Evolutionary conservation across 2,888 invertebrate genomes (phyloP), one percentile per base, ranked within the genome.

Genomic region (Saturnia japonica): DNA sequence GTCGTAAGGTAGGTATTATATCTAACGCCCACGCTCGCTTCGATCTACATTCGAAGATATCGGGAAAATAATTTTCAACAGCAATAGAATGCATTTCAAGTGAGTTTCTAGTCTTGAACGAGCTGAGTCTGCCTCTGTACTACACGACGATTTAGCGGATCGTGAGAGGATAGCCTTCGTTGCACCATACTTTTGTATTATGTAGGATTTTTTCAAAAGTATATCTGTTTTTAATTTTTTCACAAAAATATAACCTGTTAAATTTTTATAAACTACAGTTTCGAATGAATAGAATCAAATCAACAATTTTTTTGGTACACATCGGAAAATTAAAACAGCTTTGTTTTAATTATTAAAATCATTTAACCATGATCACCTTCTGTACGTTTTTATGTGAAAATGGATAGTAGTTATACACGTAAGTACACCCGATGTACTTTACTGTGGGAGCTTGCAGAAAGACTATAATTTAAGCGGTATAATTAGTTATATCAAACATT

Each of bases 101-200:
- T 78, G 66, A 54, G 78, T 78, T 83, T 84, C 83, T 82, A 85
- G 83, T 82, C 84, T 81, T 74, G 77, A 81, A 76, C 72, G 71
- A 80, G 79, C 82, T 74, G 78, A 77, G 78, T 76, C 77, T 75
- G 74, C 80, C 75, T 83, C 88, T 82, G 88, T 88, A 86, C 89
- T 89, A 82, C 80, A 81, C 75, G 73, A 82, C 82, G 86, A 85
- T 87, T 86, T 84, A 87, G 84, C 85, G 84, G 88, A 90, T 91
- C 88, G 89, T 87, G 89, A 85, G 84, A 82, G 85, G 88, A 89
- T 90, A 88, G 80, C 79, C 70, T 74, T 85, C 77, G 76, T 81
- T 82, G 78, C 78, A 70, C 83, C 80, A 82, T 45, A 62, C n/a
- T 22, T 75, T 68, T 62, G 67, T 64, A 60, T 67, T 45, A 43